These are phyloP conservation scores for Cecidostiba fungosa DNA, from an alignment of 2,888 invertebrate genomes.

Conservation along the genomic window DNA sequence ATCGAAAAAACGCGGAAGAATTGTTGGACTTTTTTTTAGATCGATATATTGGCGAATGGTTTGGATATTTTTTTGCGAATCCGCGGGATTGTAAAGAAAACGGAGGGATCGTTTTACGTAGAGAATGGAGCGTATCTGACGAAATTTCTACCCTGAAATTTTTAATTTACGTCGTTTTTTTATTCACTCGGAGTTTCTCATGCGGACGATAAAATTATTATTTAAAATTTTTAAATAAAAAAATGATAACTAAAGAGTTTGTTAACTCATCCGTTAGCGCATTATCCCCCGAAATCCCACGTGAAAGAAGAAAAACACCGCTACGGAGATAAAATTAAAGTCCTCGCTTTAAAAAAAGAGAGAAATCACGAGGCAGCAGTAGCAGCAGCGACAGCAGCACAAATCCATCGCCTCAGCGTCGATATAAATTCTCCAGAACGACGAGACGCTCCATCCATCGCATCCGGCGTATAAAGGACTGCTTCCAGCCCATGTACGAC, in stretches of 20 bases:
- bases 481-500: background rate
- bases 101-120: background rate
- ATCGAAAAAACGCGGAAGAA: conserved; percentile 51
- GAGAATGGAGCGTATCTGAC: background rate
- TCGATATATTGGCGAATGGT: background rate
- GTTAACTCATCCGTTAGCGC: background rate
- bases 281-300: background rate
- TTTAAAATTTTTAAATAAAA: background rate
- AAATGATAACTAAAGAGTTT: background rate
- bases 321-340: conserved; percentile 40
- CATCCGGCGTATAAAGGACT: background rate
- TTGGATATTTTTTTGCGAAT: background rate
- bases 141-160: conserved; percentile 4
- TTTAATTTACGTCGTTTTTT: background rate
- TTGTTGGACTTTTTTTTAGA: conserved; percentile 14
- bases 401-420: conserved; percentile 19
- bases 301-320: background rate
- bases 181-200: background rate
- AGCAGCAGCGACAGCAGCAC: background rate
- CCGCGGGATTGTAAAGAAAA: background rate
- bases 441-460: background rate
- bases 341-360: background rate
- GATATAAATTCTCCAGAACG: conserved; percentile 5
- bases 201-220: background rate
- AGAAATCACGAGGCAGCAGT: conserved; percentile 19